Evolutionary conservation across 2,113 vertebrate species (phyloP).

Genomic region (Oreochromis aureus): DNA sequence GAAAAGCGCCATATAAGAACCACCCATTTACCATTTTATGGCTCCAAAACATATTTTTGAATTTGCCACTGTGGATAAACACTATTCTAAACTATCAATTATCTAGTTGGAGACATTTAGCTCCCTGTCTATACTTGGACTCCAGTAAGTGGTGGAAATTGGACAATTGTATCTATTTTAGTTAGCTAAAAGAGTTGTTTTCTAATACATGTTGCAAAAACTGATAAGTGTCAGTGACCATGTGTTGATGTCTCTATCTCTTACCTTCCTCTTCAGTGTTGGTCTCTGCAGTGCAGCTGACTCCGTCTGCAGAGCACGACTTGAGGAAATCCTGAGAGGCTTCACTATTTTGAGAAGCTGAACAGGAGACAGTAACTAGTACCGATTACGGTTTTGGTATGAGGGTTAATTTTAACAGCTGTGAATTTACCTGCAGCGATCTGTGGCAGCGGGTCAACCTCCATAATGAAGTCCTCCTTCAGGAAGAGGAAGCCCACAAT

Average conservation of each 20-base stretch:
- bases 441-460: constrained; percentile 83
- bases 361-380: not conserved
- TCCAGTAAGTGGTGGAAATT: not conserved
- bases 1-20: not conserved
- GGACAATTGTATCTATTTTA: not conserved
- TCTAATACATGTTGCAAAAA: not conserved
- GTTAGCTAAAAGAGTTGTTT: not conserved
- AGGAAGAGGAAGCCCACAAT: constrained; percentile 96
- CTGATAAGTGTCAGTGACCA: not conserved
- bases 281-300: constrained; percentile 72
- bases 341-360: constrained; percentile 30
- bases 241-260: not conserved
- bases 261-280: constrained; percentile 29
- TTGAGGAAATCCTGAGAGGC: constrained; percentile 72
- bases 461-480: constrained; percentile 95
- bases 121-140: not conserved
- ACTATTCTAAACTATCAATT: not conserved
- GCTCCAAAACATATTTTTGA: not conserved
- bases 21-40: not conserved
- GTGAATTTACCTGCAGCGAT: constrained; percentile 10
- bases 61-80: not conserved
- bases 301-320: constrained; percentile 77
- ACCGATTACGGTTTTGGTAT: not conserved
- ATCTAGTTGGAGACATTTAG: not conserved
- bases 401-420: not conserved